Evolutionary conservation across 1,140 invertebrate genomes (phyloP), one percentile per base, ranked within the genome.

Genomic region (Trissolcus basalis): DNA sequence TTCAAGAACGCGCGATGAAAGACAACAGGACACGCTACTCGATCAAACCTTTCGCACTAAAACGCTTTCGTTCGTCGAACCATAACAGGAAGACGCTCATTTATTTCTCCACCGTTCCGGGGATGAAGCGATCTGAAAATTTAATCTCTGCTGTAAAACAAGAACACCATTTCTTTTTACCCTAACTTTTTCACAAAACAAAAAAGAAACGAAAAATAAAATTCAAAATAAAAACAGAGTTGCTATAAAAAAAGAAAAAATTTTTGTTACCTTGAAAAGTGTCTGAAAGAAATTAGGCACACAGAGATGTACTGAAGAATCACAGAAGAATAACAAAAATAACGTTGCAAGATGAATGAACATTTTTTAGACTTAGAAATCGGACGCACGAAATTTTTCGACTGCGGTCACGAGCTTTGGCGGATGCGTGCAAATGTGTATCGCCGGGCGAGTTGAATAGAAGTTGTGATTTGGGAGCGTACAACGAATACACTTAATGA

Each of bases 11-110:
- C 33, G 10, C 49, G 65, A 60, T 44, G 55, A 67, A 50, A 56
- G 56, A 71, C 73, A 63, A 55, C 59, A 70, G 60, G 61, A 61
- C 73, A 70, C 73, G 73, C 45, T 50, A 60, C 49, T 65, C 55
- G 73, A 70, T 65, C 60, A 76, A 69, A 76, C 72, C 59, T 65
- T 60, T 69, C 50, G 65, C 72, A 59, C 45, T 49, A 65, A 70
- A 65, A 70, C 67, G 72, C 56, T 75, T 68, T 75, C 71, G 64
- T 75, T 70, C 67, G 65, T 70, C 73, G 67, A 76, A 70, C 67
- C 67, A 65, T 76, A 70, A 76, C 65, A 76, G 55, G 73, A 76
- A 76, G 67, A 67, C 54, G 67, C 36, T 48, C 55, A 67, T 76
- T 76, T 69, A 60, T 65, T 65, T 65, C 65, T 60, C 73, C 63